Evolutionary conservation across 2,797 vertebrate species (phyloP).

Genomic region (Gallirallus australis): DNA sequence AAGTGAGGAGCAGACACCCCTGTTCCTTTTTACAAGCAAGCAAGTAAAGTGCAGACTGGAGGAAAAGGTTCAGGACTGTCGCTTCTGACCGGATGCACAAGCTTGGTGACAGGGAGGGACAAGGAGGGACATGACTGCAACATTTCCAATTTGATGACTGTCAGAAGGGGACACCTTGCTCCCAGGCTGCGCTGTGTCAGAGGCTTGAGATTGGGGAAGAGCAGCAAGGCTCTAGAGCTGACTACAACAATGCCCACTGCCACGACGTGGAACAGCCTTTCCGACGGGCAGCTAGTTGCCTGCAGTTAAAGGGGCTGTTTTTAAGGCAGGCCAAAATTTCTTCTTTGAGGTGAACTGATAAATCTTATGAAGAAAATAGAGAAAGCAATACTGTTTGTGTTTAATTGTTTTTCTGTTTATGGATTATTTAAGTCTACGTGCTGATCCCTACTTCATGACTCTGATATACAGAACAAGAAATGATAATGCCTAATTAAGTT

Average conservation of each 20-base stretch:
- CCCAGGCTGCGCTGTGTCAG: rapidly evolving
- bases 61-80: not conserved
- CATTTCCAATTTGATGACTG: not conserved
- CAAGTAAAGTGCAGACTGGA: not conserved
- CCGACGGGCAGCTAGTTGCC: not conserved
- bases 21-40: not conserved
- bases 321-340: not conserved
- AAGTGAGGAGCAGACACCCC: not conserved
- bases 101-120: not conserved
- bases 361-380: not conserved
- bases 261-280: not conserved
- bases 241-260: rapidly evolving
- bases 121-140: not conserved
- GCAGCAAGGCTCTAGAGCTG: not conserved
- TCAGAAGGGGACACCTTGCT: rapidly evolving
- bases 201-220: not conserved
- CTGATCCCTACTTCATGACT: not conserved
- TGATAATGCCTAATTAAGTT: rapidly evolving
- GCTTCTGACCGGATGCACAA: not conserved
- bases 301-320: not conserved
- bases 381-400: not conserved
- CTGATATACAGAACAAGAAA: not conserved
- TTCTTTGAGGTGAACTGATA: not conserved
- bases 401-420: slow-evolving; percentile 4
- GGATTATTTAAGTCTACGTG: not conserved